These are phyloP conservation scores for Balaeniceps rex DNA, from an alignment of 2,113 vertebrate species.

Conservation along the genomic window DNA sequence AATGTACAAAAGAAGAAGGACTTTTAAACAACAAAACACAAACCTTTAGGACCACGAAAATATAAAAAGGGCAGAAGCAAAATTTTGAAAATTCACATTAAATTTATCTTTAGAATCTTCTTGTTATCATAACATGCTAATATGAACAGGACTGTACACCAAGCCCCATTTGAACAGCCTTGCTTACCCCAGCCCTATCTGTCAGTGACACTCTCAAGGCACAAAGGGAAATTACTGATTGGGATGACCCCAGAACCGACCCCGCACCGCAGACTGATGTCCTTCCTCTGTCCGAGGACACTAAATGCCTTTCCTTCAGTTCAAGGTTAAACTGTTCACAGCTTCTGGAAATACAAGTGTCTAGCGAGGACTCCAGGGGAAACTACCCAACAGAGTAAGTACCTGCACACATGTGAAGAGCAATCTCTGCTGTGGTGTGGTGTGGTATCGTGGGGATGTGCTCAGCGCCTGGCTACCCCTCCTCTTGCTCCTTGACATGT, in stretches of 20 bases:
- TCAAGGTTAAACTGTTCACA: neutral
- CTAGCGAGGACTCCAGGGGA: neutral
- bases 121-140: neutral
- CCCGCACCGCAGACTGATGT: neutral
- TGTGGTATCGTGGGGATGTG: rapidly evolving
- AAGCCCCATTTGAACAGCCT: neutral
- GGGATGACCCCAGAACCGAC: neutral
- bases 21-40: neutral
- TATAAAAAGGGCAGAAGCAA: neutral
- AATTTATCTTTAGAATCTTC: neutral
- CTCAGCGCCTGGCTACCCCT: neutral
- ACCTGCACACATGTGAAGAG: neutral
- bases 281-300: neutral
- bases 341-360: neutral
- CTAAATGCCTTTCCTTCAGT: neutral
- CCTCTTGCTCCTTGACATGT: neutral
- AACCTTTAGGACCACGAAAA: neutral
- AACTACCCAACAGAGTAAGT: neutral
- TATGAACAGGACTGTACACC: rapidly evolving
- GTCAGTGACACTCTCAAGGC: neutral
- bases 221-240: neutral
- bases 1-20: neutral
- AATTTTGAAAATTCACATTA: neutral
- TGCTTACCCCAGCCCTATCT: neutral
- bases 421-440: neutral